phyloP scores from a whole-genome alignment of 2,888 invertebrate species.

The Cerastis rubricosa region DNA sequence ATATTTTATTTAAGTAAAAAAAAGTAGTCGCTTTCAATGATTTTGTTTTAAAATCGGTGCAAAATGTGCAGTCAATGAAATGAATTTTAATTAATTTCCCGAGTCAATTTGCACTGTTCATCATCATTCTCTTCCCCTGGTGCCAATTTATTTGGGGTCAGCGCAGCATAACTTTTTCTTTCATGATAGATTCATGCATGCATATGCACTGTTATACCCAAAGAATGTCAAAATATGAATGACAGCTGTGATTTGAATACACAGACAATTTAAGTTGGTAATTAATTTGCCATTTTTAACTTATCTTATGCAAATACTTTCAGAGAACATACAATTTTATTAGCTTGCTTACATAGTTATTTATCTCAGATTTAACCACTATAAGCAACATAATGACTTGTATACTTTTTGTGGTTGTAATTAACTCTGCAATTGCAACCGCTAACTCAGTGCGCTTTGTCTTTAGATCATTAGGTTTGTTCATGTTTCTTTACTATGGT shows the following conservation, averaged over 20 bases:
- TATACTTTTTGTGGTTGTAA: constrained; percentile 27
- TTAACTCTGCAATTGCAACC: constrained; percentile 23
- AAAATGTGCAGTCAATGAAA: neutral
- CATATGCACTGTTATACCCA: neutral
- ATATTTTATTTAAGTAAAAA: neutral
- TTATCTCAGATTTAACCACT: neutral
- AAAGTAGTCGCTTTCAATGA: neutral
- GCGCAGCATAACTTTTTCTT: too few relatives aligned
- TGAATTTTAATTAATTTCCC: neutral
- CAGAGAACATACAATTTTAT: neutral
- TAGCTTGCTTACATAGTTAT: neutral
- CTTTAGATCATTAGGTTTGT: neutral
- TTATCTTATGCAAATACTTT: neutral
- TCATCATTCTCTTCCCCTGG: too few relatives aligned
- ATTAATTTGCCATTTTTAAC: neutral
- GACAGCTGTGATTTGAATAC: neutral
- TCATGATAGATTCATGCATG: too few relatives aligned
- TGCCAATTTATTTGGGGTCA: too few relatives aligned
- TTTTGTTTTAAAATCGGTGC: neutral
- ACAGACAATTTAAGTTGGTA: neutral
- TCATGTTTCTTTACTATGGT: neutral
- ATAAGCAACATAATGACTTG: constrained; percentile 9
- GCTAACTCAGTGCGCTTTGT: constrained; percentile 10
- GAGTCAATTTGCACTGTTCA: neutral
- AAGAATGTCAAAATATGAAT: neutral